These are phyloP conservation scores for Galbula dea DNA, from an alignment of 2,113 vertebrate genomes.

Conservation along the genomic window DNA sequence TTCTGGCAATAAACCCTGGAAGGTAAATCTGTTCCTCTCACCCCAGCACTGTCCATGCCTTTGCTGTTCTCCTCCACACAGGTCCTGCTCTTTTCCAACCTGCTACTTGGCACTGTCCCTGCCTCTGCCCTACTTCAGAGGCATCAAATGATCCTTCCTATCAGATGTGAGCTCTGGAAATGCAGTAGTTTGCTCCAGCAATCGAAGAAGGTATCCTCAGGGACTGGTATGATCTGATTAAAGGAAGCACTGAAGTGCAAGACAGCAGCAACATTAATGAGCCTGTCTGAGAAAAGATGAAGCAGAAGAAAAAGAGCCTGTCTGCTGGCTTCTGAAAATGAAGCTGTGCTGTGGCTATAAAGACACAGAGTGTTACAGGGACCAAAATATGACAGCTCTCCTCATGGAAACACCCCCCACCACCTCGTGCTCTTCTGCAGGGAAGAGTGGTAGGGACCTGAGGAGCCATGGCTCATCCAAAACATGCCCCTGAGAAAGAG, in stretches of 20 bases:
- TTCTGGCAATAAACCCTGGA: not conserved
- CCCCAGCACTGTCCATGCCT: not conserved
- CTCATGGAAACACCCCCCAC: not conserved
- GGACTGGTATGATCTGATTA: not conserved
- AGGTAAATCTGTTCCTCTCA: not conserved
- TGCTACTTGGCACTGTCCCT: fast-evolving
- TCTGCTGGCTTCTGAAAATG: not conserved
- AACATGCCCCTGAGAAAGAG: not conserved
- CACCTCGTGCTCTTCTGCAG: not conserved
- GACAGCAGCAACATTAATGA: not conserved
- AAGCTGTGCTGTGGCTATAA: not conserved
- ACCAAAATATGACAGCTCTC: not conserved
- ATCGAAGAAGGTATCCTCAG: not conserved
- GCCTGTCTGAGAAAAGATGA: not conserved
- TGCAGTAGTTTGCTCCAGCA: not conserved
- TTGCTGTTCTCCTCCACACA: not conserved
- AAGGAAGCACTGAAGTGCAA: not conserved
- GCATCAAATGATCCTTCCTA: not conserved
- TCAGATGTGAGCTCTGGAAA: not conserved
- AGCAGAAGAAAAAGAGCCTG: not conserved
- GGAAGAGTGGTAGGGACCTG: not conserved
- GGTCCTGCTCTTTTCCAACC: not conserved
- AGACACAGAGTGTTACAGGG: not conserved
- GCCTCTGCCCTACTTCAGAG: not conserved
- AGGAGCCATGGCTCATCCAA: not conserved